Conservation (phyloP, 2,888 invertebrate genomes). For the Cataglyphis cursor region DNA sequence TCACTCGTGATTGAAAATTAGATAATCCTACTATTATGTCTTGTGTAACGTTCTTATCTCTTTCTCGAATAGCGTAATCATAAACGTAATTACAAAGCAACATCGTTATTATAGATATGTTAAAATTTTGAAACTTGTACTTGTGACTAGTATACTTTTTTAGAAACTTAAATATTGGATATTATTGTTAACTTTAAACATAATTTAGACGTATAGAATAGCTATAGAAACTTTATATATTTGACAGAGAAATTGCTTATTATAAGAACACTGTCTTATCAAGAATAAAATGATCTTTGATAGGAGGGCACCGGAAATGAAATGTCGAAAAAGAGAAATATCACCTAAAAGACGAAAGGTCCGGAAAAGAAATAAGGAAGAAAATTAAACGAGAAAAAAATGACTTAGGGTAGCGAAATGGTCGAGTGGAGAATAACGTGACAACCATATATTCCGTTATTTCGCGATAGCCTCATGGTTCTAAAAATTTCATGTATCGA, state of each 20-base stretch:
- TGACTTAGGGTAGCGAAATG: constrained; percentile 38
- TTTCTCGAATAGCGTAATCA: background rate
- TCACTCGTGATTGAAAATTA: constrained; percentile 45
- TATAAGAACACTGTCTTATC: background rate
- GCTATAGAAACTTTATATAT: background rate
- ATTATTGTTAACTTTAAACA: background rate
- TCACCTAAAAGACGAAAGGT: constrained; percentile 14
- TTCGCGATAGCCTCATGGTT: constrained; percentile 34
- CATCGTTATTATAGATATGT: background rate
- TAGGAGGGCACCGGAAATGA: constrained; percentile 15
- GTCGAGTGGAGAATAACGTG: constrained; percentile 56
- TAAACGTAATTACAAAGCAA: background rate
- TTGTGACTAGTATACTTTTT: background rate
- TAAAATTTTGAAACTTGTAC: background rate
- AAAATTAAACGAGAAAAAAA: constrained; percentile 39
- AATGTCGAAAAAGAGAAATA: constrained; percentile 31
- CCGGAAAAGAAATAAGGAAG: background rate
- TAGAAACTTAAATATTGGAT: background rate
- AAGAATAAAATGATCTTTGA: constrained; percentile 14
- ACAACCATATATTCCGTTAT: constrained; percentile 55
- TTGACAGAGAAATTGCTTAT: background rate
- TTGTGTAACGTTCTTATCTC: background rate
- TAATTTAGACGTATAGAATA: background rate
- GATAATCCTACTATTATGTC: constrained; percentile 40
- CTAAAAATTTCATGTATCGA: constrained; percentile 35